phyloP scores from a whole-genome alignment of 1,140 invertebrate species.

The Metopolophium dirhodum region DNA sequence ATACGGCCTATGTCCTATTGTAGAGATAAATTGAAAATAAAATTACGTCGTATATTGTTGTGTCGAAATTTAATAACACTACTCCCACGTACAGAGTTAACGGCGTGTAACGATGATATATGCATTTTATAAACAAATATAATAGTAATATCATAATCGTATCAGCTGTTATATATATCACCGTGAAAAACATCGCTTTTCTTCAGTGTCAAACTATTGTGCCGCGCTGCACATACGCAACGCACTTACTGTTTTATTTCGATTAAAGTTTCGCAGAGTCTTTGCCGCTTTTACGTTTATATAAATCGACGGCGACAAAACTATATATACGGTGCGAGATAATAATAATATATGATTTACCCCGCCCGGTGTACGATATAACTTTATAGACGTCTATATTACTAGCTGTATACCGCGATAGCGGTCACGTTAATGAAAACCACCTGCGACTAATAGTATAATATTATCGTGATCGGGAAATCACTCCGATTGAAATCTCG shows the following conservation, averaged over 20 bases:
- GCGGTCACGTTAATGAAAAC: not conserved
- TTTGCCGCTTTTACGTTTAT: not conserved
- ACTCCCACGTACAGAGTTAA: not conserved
- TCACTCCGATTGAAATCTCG: not conserved
- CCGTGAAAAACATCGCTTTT: not conserved
- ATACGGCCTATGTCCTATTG: not conserved
- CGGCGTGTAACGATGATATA: not conserved
- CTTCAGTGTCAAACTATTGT: not conserved
- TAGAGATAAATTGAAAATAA: slow-evolving; percentile 12
- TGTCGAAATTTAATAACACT: slow-evolving; percentile 1
- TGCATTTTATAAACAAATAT: not conserved
- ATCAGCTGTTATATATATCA: not conserved
- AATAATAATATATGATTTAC: not conserved
- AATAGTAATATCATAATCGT: not conserved
- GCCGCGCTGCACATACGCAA: not conserved
- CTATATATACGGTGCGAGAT: not conserved
- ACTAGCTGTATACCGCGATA: not conserved
- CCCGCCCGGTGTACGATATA: not conserved
- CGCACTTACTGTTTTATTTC: not conserved
- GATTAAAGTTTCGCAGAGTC: not conserved
- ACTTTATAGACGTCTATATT: not conserved
- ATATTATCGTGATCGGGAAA: not conserved
- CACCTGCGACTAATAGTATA: not conserved
- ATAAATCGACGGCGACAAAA: not conserved
- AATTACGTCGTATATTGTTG: not conserved